Percentiles rank a stretch among this genome's conserved stretches.
Conservation (phyloP, 1,140 invertebrate species). For the Aradophagus sp. region DNA sequence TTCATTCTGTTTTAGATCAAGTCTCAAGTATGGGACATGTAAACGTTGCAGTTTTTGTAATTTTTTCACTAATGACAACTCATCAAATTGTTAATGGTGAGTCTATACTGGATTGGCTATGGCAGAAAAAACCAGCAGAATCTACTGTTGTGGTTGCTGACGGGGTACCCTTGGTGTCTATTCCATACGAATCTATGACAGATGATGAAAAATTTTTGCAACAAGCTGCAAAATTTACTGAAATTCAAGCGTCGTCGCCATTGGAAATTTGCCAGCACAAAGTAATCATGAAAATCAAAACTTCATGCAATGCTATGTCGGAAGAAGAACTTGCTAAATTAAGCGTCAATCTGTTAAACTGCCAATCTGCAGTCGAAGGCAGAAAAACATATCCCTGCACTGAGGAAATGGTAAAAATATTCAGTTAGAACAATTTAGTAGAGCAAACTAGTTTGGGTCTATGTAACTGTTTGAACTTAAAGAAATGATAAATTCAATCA, state of each 20-base stretch:
- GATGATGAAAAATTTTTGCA: conserved; percentile 81
- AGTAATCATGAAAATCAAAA: conserved; percentile 78
- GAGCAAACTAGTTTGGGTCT: too few species aligned
- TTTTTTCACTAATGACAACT: conserved; percentile 9
- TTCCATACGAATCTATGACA: conserved; percentile 78
- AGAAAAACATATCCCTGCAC: conserved; percentile 78
- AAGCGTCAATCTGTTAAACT: conserved; percentile 82
- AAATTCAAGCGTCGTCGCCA: conserved; percentile 76
- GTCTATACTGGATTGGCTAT: conserved; percentile 68
- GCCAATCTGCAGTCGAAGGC: conserved; percentile 80
- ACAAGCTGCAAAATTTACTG: conserved; percentile 77
- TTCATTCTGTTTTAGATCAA: too few species aligned
- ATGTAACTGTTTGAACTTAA: too few species aligned
- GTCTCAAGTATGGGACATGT: conserved; percentile 12
- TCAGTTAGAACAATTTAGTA: too few species aligned
- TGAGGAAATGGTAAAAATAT: conserved; percentile 76
- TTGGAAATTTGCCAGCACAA: conserved; percentile 81
- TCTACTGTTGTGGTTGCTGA: conserved; percentile 55
- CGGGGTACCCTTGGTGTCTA: conserved; percentile 66
- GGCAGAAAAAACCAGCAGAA: conserved; percentile 59
- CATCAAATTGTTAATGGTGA: conserved; percentile 17
- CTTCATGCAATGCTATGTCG: conserved; percentile 77
- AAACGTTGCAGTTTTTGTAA: neutral
- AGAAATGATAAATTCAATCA: too few species aligned
- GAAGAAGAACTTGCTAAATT: conserved; percentile 82